These are phyloP conservation scores for Cataglyphis rosenhaueri DNA, from an alignment of 2,888 invertebrate species.

Conservation along the genomic window DNA sequence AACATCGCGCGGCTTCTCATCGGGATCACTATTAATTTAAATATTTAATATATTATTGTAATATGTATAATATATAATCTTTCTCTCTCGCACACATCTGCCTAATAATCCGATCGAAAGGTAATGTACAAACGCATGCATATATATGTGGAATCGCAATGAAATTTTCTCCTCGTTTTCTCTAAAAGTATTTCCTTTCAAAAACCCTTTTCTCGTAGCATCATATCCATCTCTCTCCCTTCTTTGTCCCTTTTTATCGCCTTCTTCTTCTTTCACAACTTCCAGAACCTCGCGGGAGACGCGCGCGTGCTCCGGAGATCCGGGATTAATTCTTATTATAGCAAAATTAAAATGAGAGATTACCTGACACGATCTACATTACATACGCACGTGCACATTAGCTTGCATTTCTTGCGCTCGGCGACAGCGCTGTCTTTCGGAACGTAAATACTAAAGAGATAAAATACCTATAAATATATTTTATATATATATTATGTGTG, in stretches of 20 bases:
- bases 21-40: constrained; percentile 26
- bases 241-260: background rate
- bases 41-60: constrained; percentile 48
- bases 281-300: constrained; percentile 9
- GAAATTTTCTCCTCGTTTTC: background rate
- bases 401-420: constrained; percentile 44
- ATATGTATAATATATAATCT: constrained; percentile 7
- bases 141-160: constrained; percentile 30
- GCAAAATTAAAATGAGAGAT: constrained; percentile 80
- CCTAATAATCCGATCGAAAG: constrained; percentile 11
- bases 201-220: constrained; percentile 6
- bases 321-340: constrained; percentile 72
- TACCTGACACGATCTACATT: constrained; percentile 77
- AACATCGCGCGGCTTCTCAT: background rate
- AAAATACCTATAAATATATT: constrained; percentile 82
- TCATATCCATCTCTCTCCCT: background rate
- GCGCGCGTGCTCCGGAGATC: constrained; percentile 48
- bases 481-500: constrained; percentile 58
- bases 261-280: background rate
- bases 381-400: constrained; percentile 69
- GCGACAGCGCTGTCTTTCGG: constrained; percentile 72
- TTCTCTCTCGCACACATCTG: constrained; percentile 6
- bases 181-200: background rate
- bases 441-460: constrained; percentile 82
- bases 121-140: constrained; percentile 38